phyloP scores from a whole-genome alignment of 53 echinoderm and acorn worm genomes.

The Apostichopus leukothele region DNA sequence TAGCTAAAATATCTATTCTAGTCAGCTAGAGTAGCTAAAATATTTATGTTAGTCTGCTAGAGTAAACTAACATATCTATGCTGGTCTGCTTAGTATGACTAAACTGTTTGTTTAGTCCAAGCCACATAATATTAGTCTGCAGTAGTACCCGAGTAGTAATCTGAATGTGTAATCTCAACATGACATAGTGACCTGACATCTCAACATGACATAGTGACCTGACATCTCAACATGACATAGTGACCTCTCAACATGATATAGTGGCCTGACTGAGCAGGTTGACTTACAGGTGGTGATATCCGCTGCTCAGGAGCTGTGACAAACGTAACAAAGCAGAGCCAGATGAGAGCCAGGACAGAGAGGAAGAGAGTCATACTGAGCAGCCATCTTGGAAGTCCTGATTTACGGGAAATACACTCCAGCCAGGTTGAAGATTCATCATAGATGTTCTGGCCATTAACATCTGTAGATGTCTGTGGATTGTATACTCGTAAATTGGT shows the following conservation, averaged over 20 bases:
- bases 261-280: neutral
- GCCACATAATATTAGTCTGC: no score
- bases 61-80: no score
- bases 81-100: no score
- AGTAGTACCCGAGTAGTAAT: no score
- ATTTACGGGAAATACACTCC: slow-evolving; percentile 91
- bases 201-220: no score
- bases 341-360: slow-evolving; percentile 88
- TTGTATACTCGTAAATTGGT: slow-evolving; percentile 80
- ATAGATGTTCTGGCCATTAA: slow-evolving; percentile 49
- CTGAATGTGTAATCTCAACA: no score
- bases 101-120: no score
- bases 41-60: no score
- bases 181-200: no score
- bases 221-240: no score
- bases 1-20: no score
- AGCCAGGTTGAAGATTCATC: slow-evolving; percentile 78
- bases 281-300: slow-evolving; percentile 64
- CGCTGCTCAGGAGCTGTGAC: slow-evolving; percentile 86
- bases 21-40: no score
- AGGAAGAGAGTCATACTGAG: slow-evolving; percentile 83
- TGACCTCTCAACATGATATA: neutral
- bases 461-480: slow-evolving; percentile 56
- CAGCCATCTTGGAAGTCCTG: slow-evolving; percentile 93
- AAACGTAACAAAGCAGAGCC: slow-evolving; percentile 94